Evolutionary conservation across 2,113 vertebrate genomes (phyloP).

Genomic region (Dicerorhinus sumatrensis): DNA sequence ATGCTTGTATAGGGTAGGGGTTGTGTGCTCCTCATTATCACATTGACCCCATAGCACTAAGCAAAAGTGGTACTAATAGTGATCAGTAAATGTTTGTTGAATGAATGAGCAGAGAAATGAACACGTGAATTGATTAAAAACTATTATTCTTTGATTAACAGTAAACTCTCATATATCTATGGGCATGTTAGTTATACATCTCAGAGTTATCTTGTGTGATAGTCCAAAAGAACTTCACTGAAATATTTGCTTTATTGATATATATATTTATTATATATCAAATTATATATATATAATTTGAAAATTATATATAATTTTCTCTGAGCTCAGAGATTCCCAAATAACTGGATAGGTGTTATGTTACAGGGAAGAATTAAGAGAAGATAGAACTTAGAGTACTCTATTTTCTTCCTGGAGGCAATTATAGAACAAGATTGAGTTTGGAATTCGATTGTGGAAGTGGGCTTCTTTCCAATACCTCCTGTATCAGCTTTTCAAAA

Average conservation of each 20-base stretch:
- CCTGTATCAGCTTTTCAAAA: not conserved
- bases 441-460: conserved; percentile 13
- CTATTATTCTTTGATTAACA: not conserved
- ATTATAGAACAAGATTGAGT: not conserved
- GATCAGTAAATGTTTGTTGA: not conserved
- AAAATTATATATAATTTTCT: not conserved
- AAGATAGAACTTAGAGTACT: not conserved
- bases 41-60: not conserved
- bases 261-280: no score
- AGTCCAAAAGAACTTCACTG: not conserved
- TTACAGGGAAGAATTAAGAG: not conserved
- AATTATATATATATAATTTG: no score
- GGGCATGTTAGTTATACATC: not conserved
- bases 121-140: not conserved
- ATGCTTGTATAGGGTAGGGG: not conserved
- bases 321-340: not conserved
- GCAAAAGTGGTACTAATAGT: not conserved
- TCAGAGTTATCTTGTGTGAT: not conserved
- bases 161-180: not conserved
- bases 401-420: not conserved
- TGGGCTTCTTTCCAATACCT: not conserved
- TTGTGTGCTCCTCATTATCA: not conserved
- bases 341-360: not conserved
- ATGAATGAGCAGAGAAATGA: not conserved
- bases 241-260: not conserved